phyloP scores from a whole-genome alignment of 2,888 invertebrate species.

The Chymomyza caudatula region DNA sequence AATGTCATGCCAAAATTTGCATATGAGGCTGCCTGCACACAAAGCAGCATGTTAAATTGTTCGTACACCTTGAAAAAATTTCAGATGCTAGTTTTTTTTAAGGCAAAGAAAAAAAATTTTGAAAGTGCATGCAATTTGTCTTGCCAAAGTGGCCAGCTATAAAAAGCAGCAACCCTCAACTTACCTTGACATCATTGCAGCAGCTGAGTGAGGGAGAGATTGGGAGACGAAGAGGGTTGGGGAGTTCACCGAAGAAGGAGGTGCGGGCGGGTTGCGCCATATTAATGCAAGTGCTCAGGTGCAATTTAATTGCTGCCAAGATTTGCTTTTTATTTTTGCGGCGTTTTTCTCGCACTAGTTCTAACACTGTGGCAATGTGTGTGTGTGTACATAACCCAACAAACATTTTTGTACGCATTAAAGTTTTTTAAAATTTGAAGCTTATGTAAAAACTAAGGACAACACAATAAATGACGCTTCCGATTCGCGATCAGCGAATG shows the following conservation, averaged over 20 bases:
- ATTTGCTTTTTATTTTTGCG: conserved; percentile 42
- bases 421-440: too few relatives aligned
- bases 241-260: neutral
- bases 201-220: too few relatives aligned
- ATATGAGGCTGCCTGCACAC: neutral
- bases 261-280: conserved; percentile 20
- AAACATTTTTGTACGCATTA: neutral
- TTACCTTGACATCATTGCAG: conserved; percentile 63
- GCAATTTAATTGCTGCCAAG: conserved; percentile 71
- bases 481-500: too few relatives aligned
- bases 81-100: neutral
- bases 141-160: conserved; percentile 30
- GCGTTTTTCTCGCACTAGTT: conserved; percentile 8
- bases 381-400: neutral
- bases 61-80: neutral
- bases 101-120: neutral
- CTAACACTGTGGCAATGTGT: neutral
- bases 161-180: conserved; percentile 67
- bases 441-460: too few relatives aligned
- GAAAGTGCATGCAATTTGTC: neutral
- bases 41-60: neutral
- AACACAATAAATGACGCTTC: too few relatives aligned
- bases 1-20: too few relatives aligned
- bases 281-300: conserved; percentile 64
- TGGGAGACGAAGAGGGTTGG: neutral